These are phyloP conservation scores for Dicentrarchus labrax DNA, from an alignment of 2,113 vertebrate genomes.

Conservation along the genomic window DNA sequence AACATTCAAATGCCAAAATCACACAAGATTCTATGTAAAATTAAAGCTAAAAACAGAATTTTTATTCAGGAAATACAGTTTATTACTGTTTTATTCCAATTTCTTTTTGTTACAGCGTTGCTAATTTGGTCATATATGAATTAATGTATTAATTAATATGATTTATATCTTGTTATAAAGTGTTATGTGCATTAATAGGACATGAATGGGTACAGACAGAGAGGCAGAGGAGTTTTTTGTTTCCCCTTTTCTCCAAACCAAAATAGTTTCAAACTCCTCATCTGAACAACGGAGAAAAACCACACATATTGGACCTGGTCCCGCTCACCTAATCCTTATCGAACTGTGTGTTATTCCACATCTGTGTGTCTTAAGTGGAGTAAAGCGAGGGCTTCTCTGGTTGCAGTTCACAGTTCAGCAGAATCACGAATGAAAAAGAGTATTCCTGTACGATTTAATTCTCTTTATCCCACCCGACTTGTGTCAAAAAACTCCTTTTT, in stretches of 20 bases:
- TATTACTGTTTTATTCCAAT: too few relatives aligned
- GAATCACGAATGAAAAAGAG: slow-evolving; percentile 15
- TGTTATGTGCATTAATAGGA: too few relatives aligned
- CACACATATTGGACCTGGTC: slow-evolving; percentile 8
- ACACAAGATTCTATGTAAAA: too few relatives aligned
- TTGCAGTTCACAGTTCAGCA: slow-evolving; percentile 17
- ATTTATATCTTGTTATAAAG: too few relatives aligned
- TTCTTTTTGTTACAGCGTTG: too few relatives aligned
- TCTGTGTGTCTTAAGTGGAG: slow-evolving; percentile 40
- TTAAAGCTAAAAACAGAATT: too few relatives aligned
- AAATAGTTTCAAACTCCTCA: slow-evolving; percentile 17
- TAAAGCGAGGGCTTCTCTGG: background rate
- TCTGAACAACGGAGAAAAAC: slow-evolving; percentile 17
- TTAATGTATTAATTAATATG: too few relatives aligned
- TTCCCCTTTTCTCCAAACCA: background rate
- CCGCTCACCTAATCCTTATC: slow-evolving; percentile 33
- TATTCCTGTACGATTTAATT: background rate
- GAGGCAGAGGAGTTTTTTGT: background rate
- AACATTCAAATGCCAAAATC: too few relatives aligned
- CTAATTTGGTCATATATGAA: too few relatives aligned
- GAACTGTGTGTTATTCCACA: slow-evolving; percentile 34
- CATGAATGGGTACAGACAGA: too few relatives aligned
- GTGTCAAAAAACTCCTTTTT: slow-evolving; percentile 43
- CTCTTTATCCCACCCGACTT: slow-evolving; percentile 11
- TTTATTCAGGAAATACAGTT: too few relatives aligned